Conservation (phyloP, 2,888 invertebrate genomes). For the Gnatocerus cornutus region DNA sequence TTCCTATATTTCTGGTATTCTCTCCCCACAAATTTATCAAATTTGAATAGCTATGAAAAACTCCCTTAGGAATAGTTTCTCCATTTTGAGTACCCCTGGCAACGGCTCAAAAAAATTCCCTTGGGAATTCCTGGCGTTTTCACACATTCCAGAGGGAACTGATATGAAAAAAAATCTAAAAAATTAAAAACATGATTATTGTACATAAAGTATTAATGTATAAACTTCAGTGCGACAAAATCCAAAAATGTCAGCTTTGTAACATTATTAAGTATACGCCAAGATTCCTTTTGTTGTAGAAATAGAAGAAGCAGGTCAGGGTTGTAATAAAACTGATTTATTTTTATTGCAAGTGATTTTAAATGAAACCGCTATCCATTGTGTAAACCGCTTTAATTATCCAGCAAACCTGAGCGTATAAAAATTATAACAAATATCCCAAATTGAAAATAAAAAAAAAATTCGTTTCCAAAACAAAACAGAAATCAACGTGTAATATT, state of each 20-base stretch:
- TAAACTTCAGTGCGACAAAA: too few species aligned
- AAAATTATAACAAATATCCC: not conserved
- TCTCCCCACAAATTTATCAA: too few species aligned
- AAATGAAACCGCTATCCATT: constrained; percentile 28
- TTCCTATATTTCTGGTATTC: too few species aligned
- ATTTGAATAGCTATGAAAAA: too few species aligned
- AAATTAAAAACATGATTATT: not conserved
- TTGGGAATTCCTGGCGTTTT: too few species aligned
- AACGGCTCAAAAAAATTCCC: too few species aligned
- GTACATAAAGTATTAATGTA: too few species aligned
- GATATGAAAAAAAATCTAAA: not conserved
- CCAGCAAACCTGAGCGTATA: constrained; percentile 1
- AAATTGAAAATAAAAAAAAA: not conserved
- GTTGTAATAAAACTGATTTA: constrained; percentile 35
- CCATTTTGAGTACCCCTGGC: too few species aligned
- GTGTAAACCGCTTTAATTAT: constrained; percentile 26
- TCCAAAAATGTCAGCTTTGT: too few species aligned
- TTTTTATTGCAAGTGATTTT: constrained; percentile 29
- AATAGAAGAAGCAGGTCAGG: constrained; percentile 26
- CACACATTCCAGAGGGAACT: too few species aligned
- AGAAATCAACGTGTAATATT: constrained; percentile 38
- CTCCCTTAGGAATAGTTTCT: too few species aligned
- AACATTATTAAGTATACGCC: too few species aligned
- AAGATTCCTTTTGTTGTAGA: constrained; percentile 12
- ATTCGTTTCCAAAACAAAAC: constrained; percentile 6